Evolutionary conservation across 2,797 vertebrate genomes (phyloP).

Genomic region (Molossus molossus): DNA sequence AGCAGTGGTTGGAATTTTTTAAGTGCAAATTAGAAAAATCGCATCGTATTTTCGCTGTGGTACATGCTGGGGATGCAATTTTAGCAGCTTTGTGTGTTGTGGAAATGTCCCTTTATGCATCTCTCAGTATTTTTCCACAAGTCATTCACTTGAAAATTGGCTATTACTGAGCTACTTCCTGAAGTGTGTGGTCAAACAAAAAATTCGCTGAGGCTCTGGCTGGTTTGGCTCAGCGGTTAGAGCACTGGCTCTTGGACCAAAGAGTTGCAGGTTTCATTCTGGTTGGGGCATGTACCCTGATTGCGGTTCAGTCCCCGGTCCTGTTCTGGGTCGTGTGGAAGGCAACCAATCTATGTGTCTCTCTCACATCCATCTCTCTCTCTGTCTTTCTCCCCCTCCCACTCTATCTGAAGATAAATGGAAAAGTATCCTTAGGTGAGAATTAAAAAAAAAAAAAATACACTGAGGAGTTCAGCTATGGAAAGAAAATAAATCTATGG

Average conservation of each 20-base stretch:
- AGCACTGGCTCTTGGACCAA: too few species aligned
- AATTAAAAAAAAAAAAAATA: neutral
- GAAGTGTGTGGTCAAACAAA: neutral
- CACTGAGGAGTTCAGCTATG: neutral
- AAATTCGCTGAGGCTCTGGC: too few species aligned
- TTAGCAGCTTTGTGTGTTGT: neutral
- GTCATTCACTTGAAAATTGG: constrained; percentile 18
- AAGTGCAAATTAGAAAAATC: constrained; percentile 34
- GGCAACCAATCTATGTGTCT: too few species aligned
- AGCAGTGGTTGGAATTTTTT: constrained; percentile 14
- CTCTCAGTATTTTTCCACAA: neutral
- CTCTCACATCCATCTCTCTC: too few species aligned
- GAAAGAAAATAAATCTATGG: constrained; percentile 12
- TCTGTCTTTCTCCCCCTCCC: too few species aligned
- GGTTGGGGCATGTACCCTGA: too few species aligned
- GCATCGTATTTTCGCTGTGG: neutral
- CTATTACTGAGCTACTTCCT: constrained; percentile 8
- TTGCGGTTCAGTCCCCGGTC: too few species aligned
- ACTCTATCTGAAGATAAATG: too few species aligned
- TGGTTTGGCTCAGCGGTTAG: too few species aligned
- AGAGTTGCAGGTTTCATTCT: too few species aligned
- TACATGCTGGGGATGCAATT: neutral
- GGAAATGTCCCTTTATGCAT: neutral
- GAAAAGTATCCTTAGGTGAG: too few species aligned
- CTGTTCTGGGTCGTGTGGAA: too few species aligned